Percentiles rank a stretch among this genome's conserved stretches.
Conservation (phyloP, 2,797 vertebrate species). For the Sternotherus odoratus region DNA sequence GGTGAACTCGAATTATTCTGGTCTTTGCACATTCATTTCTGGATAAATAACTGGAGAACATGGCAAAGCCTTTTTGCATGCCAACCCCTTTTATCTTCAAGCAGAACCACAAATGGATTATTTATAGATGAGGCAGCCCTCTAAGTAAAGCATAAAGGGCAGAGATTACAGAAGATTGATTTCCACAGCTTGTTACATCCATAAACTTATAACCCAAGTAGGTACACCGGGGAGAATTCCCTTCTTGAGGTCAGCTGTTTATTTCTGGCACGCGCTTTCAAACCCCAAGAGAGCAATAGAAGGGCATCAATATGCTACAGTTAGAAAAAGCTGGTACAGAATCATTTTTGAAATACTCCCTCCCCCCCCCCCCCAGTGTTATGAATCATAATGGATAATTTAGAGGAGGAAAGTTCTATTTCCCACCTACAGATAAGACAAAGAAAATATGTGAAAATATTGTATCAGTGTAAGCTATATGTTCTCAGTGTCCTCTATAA, state of each 20-base stretch:
- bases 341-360: background rate
- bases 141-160: conserved; percentile 72
- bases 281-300: conserved; percentile 45
- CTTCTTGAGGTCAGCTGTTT: conserved; percentile 66
- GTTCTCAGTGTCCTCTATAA: background rate
- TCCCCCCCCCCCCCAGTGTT: background rate
- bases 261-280: conserved; percentile 55
- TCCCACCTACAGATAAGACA: background rate
- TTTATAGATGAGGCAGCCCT: conserved; percentile 69
- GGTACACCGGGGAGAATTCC: conserved; percentile 59
- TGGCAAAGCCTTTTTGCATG: conserved; percentile 45
- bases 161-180: conserved; percentile 79
- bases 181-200: conserved; percentile 68
- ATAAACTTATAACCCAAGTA: conserved; percentile 71
- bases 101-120: conserved; percentile 67
- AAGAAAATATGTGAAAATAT: background rate
- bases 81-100: conserved; percentile 67
- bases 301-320: conserved; percentile 41
- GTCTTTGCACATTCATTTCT: conserved; percentile 45
- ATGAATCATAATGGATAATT: background rate
- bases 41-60: conserved; percentile 49
- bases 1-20: conserved; percentile 27
- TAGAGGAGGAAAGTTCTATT: background rate
- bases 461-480: background rate
- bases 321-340: conserved; percentile 40